Conservation (phyloP, 2,113 vertebrate species). For the Cephalopterus ornatus region DNA sequence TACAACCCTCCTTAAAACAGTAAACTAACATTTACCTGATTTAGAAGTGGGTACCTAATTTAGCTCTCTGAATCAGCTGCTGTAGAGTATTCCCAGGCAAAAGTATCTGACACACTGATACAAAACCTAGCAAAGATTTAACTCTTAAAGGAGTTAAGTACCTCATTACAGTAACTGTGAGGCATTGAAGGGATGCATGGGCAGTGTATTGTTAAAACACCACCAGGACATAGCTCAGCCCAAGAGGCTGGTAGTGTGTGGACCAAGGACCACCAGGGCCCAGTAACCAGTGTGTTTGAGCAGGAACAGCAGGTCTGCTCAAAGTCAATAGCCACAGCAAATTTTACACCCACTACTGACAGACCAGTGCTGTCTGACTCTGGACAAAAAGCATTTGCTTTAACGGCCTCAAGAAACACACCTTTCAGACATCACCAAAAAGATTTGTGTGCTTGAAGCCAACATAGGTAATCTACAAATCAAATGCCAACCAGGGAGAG, state of each 20-base stretch:
- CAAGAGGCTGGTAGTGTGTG: too few species aligned
- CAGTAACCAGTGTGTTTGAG: neutral
- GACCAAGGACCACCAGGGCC: neutral
- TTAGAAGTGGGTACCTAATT: neutral
- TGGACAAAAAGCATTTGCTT: neutral
- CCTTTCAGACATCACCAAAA: neutral
- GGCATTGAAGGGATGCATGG: neutral
- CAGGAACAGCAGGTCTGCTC: neutral
- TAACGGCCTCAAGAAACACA: neutral
- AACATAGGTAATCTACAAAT: neutral
- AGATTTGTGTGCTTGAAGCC: neutral
- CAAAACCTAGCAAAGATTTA: neutral
- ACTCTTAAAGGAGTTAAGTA: neutral
- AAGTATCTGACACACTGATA: neutral
- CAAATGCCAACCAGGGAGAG: neutral
- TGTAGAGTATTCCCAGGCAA: neutral
- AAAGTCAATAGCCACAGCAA: neutral
- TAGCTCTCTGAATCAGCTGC: neutral
- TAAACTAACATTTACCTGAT: neutral
- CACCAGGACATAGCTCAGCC: neutral
- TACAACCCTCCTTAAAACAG: neutral
- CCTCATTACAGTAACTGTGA: neutral
- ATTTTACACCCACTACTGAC: neutral
- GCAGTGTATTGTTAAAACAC: neutral
- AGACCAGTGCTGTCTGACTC: neutral